Percentiles rank a stretch among this genome's conserved stretches.
These are phyloP conservation scores for Xiphorhynchus erythropygius DNA, from an alignment of 2,797 vertebrate genomes.

Conservation along the genomic window DNA sequence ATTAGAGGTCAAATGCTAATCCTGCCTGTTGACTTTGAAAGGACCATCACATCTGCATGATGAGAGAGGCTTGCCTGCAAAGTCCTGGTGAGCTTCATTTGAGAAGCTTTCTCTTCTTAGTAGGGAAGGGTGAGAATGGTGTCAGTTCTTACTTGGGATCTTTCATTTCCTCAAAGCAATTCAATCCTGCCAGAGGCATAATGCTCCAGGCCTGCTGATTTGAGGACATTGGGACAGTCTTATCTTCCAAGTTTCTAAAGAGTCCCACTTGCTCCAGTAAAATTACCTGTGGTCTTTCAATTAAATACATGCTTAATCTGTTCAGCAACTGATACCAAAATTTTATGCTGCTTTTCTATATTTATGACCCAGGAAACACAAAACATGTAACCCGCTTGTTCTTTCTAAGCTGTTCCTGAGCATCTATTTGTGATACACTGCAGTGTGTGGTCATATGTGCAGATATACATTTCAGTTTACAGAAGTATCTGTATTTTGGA, in stretches of 20 bases:
- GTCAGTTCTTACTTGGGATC: neutral
- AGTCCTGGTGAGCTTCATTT: neutral
- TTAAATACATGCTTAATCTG: neutral
- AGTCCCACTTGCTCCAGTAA: neutral
- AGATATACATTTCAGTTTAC: neutral
- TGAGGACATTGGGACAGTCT: neutral
- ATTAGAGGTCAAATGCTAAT: neutral
- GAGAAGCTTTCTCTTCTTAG: neutral
- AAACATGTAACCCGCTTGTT: neutral
- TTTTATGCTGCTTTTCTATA: neutral
- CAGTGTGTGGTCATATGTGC: neutral
- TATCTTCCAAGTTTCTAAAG: neutral
- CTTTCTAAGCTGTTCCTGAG: neutral
- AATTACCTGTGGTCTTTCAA: neutral
- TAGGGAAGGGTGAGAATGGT: neutral
- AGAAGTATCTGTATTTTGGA: neutral
- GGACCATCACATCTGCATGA: neutral
- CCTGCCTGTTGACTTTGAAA: neutral
- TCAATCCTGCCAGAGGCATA: neutral
- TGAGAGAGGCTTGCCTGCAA: neutral
- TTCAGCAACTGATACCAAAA: neutral
- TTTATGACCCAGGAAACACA: neutral
- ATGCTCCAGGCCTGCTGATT: neutral
- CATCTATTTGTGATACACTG: neutral
- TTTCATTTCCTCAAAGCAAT: neutral